A percentile compares a stretch with the other conserved stretches of the same genome.
phyloP scores from a whole-genome alignment of 2,113 vertebrate species.

The Suncus etruscus region DNA sequence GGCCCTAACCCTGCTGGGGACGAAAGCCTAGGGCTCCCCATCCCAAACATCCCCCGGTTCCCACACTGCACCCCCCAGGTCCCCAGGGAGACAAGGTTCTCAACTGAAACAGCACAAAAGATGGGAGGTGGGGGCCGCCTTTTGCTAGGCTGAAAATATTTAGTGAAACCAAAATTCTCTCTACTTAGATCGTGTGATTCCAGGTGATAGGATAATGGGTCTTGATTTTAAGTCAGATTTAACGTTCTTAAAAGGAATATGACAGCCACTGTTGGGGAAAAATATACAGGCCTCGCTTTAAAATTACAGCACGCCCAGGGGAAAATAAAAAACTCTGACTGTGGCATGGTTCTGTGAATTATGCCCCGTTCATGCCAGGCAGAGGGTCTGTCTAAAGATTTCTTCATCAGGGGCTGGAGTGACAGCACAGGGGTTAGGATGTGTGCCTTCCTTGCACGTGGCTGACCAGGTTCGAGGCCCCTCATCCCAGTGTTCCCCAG shows the following conservation, averaged over 20 bases:
- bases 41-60: too few relatives aligned
- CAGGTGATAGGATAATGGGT: neutral
- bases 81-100: too few relatives aligned
- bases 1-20: too few relatives aligned
- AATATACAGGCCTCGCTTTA: constrained; percentile 43
- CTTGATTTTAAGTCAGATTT: constrained; percentile 67
- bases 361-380: neutral
- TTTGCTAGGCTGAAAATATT: constrained; percentile 1
- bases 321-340: neutral
- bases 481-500: too few relatives aligned
- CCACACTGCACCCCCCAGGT: too few relatives aligned
- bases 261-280: constrained; percentile 19
- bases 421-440: too few relatives aligned
- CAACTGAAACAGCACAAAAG: neutral
- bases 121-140: neutral
- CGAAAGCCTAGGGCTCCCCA: too few relatives aligned
- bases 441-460: too few relatives aligned
- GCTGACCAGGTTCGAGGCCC: too few relatives aligned
- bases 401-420: too few relatives aligned
- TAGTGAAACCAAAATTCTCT: neutral
- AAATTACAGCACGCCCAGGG: neutral
- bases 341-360: neutral
- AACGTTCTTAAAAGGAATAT: constrained; percentile 51
- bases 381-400: neutral
- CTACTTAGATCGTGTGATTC: constrained; percentile 29